phyloP scores from a whole-genome alignment of 2,113 vertebrate species.

The Odobenus rosmarus region DNA sequence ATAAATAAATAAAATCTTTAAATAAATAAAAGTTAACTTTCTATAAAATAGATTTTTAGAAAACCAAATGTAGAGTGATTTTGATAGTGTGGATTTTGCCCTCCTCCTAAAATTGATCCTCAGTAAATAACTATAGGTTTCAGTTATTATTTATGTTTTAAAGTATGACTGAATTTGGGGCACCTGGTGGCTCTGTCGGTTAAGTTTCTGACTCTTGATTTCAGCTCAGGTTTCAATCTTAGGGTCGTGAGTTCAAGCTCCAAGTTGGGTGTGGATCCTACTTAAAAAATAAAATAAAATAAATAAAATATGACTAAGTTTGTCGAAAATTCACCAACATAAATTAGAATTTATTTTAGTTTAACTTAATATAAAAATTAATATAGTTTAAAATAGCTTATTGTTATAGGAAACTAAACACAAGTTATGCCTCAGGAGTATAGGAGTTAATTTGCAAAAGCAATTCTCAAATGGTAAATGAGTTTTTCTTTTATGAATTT shows the following conservation, averaged over 20 bases:
- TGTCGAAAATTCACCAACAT: constrained; percentile 4
- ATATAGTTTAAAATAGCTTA: not conserved
- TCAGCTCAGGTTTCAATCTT: not conserved
- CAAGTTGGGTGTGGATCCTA: not conserved
- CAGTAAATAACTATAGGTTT: not conserved
- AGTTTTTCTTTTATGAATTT: constrained; percentile 10
- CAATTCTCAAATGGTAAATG: constrained; percentile 42
- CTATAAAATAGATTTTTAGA: constrained; percentile 27
- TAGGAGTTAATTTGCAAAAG: not conserved
- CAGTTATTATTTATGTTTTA: constrained; percentile 13
- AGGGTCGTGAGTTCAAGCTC: not conserved
- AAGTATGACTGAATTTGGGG: not conserved
- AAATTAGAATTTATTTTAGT: constrained; percentile 34
- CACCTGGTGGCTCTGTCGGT: not conserved
- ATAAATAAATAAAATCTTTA: no score
- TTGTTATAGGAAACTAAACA: constrained; percentile 26
- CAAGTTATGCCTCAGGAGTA: not conserved
- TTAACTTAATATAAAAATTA: constrained; percentile 35
- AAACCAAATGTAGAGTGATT: constrained; percentile 16
- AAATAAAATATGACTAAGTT: not conserved
- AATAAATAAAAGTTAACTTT: constrained; percentile 44
- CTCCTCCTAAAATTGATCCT: not conserved
- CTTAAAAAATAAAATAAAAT: not conserved
- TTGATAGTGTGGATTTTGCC: not conserved
- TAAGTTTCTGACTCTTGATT: not conserved